Conservation (phyloP, 2,888 invertebrate genomes). For the Eutolmus rufibarbis region DNA sequence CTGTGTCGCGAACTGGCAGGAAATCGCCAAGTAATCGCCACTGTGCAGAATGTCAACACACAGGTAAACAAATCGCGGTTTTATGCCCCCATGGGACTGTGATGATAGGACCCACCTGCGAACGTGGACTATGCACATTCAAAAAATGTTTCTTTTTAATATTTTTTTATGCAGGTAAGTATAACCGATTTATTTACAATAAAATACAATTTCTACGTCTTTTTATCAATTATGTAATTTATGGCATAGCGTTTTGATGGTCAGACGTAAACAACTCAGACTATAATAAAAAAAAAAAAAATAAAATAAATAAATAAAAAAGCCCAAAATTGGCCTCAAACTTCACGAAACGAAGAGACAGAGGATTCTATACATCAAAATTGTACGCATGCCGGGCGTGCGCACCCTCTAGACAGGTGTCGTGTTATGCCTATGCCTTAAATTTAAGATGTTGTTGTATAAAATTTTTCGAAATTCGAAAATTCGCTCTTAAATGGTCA, state of each 20-base stretch:
- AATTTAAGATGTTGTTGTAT: neutral
- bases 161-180: neutral
- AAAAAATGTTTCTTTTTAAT: neutral
- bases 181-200: too few species aligned
- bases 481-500: neutral
- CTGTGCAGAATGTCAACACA: conserved; percentile 12
- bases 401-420: neutral
- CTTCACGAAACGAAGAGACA: neutral
- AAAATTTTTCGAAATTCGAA: neutral
- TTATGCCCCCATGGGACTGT: neutral
- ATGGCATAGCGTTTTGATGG: neutral
- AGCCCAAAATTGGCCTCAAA: neutral
- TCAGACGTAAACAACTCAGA: neutral
- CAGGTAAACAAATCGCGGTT: neutral
- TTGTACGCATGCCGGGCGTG: neutral
- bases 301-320: neutral
- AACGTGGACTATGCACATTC: neutral
- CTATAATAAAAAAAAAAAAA: too few species aligned
- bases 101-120: neutral
- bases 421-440: too few species aligned
- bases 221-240: neutral
- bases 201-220: too few species aligned
- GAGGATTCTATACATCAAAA: neutral
- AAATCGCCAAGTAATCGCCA: neutral
- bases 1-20: neutral